phyloP scores from a whole-genome alignment of 2,113 vertebrate species.

The Tetrao urogallus region DNA sequence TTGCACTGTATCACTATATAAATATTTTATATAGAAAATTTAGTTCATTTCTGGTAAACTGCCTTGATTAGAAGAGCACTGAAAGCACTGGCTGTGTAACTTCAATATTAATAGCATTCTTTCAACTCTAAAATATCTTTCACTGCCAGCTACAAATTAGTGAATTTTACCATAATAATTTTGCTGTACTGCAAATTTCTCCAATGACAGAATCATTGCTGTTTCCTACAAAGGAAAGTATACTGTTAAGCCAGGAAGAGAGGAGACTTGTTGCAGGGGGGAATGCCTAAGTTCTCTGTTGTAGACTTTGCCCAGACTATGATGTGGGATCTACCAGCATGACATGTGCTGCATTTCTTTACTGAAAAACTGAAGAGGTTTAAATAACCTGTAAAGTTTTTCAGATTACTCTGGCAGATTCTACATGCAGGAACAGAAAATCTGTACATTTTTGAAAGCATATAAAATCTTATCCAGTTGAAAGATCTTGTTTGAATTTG shows the following conservation, averaged over 20 bases:
- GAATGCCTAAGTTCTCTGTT: neutral
- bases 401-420: neutral
- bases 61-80: neutral
- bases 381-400: neutral
- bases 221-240: neutral
- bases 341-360: neutral
- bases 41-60: neutral
- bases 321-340: neutral
- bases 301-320: neutral
- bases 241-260: neutral
- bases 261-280: neutral
- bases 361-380: neutral
- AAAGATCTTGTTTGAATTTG: neutral
- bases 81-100: neutral
- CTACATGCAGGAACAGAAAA: neutral
- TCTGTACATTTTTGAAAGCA: neutral
- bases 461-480: neutral
- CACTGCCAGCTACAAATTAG: slow-evolving; percentile 13
- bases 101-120: neutral
- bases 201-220: neutral
- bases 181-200: neutral
- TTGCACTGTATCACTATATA: neutral
- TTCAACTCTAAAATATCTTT: neutral
- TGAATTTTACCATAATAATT: neutral
- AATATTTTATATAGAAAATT: slow-evolving; percentile 22